Conservation (phyloP, 2,113 vertebrate species). For the Struthidea cinerea region DNA sequence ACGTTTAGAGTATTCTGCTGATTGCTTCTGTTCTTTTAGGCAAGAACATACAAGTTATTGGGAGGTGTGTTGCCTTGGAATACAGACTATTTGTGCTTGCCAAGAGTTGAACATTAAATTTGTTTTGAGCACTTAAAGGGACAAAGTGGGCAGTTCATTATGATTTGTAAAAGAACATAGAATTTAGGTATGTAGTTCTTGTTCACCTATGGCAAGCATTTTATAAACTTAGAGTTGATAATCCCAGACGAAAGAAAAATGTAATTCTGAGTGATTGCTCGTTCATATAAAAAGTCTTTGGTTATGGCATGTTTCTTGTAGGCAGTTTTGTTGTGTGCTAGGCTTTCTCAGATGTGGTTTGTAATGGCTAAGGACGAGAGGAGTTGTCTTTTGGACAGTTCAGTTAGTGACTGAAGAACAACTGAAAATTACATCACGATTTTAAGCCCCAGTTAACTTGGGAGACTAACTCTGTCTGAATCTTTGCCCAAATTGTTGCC, state of each 20-base stretch:
- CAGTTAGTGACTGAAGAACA: neutral
- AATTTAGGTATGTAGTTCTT: neutral
- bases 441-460: neutral
- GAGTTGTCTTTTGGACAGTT: neutral
- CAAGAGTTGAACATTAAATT: neutral
- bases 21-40: neutral
- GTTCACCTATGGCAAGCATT: neutral
- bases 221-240: neutral
- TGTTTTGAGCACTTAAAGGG: neutral
- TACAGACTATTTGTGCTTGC: neutral
- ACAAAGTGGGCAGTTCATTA: neutral
- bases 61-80: neutral
- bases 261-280: neutral
- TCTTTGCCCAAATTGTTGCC: neutral
- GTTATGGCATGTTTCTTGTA: neutral
- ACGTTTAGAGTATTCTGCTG: neutral
- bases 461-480: neutral
- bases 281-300: neutral
- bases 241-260: neutral
- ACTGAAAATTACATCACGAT: neutral
- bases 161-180: neutral
- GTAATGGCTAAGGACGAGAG: neutral
- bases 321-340: neutral
- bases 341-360: neutral
- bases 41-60: neutral